Conservation (phyloP, 1,140 invertebrate species). For the Sarcophaga bullata region DNA sequence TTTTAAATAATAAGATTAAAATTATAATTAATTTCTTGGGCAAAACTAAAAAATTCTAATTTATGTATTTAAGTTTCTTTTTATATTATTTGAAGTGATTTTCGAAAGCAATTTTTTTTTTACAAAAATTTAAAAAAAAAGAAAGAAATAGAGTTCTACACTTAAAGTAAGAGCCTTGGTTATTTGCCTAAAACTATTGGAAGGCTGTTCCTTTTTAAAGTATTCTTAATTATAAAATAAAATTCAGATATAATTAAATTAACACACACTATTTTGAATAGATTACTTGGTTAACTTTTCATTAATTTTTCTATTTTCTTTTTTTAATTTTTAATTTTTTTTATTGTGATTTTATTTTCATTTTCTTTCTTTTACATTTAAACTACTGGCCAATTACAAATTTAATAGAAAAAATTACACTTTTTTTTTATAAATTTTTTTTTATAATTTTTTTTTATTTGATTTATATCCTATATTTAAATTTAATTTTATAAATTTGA, state of each 20-base stretch:
- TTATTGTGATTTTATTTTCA: background rate
- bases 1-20: background rate
- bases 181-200: constrained; percentile 29
- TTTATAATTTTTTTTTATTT: too few relatives aligned
- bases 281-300: background rate
- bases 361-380: background rate
- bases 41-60: too few relatives aligned
- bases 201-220: constrained; percentile 31
- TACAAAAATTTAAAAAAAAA: constrained; percentile 3
- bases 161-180: background rate
- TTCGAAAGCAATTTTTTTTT: too few relatives aligned
- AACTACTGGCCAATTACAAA: background rate
- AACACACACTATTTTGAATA: too few relatives aligned
- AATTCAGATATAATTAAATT: too few relatives aligned
- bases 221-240: background rate
- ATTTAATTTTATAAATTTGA: constrained; percentile 2
- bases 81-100: background rate
- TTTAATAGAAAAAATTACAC: background rate
- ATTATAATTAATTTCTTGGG: background rate
- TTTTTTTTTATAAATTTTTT: background rate
- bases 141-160: background rate
- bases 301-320: background rate
- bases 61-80: background rate
- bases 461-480: background rate
- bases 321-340: background rate